Evolutionary conservation across 2,113 vertebrate genomes (phyloP), one percentile per base, ranked within the genome.

Genomic region (Epinephelus fuscoguttatus): DNA sequence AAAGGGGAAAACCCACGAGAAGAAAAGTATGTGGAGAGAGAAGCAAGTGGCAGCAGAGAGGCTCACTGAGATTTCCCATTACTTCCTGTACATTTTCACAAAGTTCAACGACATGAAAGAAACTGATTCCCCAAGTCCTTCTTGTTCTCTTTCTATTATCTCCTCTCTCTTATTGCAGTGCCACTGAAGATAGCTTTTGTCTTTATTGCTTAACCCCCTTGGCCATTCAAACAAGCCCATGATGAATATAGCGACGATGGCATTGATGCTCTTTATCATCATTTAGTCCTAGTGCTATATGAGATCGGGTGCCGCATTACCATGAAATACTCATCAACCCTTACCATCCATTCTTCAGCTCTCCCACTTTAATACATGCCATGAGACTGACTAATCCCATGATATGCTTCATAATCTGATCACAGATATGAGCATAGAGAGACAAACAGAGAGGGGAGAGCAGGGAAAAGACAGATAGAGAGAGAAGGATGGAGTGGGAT

Each of bases 371-470:
- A 84, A 91, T 85, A 84, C 82, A 71, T 63, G 72, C 83, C 91
- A 85, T 37, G 70, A 82, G 88, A 81, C 68, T 42, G 66, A 30
- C 82, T 93, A 91, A 94, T 93, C 89, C 92, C 78, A 56, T 82
- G 91, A 93, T 89, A 85, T 67, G 87, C 68, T 67, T 52, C 79
- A 55, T 90, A 91, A 93, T 93, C 92, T 93, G 90, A 94, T 94
- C 86, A 84, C 63, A 89, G 90, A 92, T 90, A 89, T 84, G 88
- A 93, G 80, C 42, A 70, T 9, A 67, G 83, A 74, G 73, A 78
- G 76, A 79, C 33, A 52, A 70, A 49, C 33, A 59, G 52, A 56
- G n/a, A 70, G 25, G 9, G 2, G 66, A 49, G 21, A n/a, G 72
- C 10, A 23, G 53, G 33, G 59, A 59, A 40, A 19, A 27, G 68